phyloP scores from a whole-genome alignment of 2,113 vertebrate genomes.

The Sitta europaea region DNA sequence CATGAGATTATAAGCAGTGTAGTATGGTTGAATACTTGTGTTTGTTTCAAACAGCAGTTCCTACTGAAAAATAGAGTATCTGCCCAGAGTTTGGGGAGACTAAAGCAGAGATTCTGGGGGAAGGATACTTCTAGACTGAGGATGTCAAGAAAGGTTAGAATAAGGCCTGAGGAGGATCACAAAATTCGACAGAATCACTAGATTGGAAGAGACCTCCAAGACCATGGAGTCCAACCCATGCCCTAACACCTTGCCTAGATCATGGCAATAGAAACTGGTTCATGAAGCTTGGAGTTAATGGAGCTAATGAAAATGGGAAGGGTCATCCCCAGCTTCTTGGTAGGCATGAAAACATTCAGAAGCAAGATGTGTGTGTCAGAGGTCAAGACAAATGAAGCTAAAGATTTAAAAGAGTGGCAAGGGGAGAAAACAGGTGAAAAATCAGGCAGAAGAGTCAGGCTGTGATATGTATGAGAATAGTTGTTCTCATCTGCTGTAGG shows the following conservation, averaged over 20 bases:
- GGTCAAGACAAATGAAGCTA: background rate
- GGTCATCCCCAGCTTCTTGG: background rate
- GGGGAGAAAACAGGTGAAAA: background rate
- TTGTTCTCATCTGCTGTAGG: background rate
- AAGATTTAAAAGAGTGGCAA: background rate
- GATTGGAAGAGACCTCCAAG: too few relatives aligned
- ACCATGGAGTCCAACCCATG: too few relatives aligned
- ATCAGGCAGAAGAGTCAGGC: background rate
- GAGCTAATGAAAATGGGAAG: background rate
- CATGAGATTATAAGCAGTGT: background rate
- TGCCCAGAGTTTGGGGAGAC: background rate
- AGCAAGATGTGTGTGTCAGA: background rate
- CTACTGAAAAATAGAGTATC: background rate
- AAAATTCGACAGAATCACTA: too few relatives aligned
- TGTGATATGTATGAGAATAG: background rate
- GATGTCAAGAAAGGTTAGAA: background rate
- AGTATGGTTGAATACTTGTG: background rate
- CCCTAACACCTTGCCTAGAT: too few relatives aligned
- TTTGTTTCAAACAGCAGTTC: background rate
- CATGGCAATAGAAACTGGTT: too few relatives aligned
- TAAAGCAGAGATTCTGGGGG: background rate
- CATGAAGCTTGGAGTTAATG: background rate
- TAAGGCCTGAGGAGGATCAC: background rate
- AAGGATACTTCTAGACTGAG: background rate
- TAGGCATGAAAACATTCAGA: background rate